Base-by-base conservation (phyloP, 2,888 invertebrate genomes). In the Hemicrepidius hirtus region DNA sequence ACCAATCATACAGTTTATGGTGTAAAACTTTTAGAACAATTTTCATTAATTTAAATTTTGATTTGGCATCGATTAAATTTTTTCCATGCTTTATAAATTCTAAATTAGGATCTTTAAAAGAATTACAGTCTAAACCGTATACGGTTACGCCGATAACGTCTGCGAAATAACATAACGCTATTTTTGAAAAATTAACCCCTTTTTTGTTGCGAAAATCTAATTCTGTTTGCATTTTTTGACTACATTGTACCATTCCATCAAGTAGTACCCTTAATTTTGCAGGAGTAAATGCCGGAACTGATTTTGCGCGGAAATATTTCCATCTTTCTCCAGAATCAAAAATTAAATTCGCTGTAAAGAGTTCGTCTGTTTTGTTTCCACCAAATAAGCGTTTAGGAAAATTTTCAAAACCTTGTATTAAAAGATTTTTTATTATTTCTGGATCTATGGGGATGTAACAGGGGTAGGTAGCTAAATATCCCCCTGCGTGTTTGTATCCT, bases 321-420 rank as follows among this genome's bases (percentile, higher is more conserved):
- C 93, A 93, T 16, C 87, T 84, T 12, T 87, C 83, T 0, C 89
- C 90, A 40, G 85, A 85, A 32, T 88, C 79, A 69, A 87, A 85
- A 76, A 91, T 90, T 0, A 92, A 80, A 79, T 89, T 89, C 0
- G 86, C 88, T 0, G 90, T 87, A 18, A 91, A 73, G 0, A 88
- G 89, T 81, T 91, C 90, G 1, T 87, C 86, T 4, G 87, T 83
- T 41, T 90, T 90, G 60, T 91, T 89, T 16, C 82, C 85, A 77
- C 89, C 89, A 18, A 89, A 83, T 0, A 91, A 91, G 53, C 91
- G 89, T 66, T 91, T 90, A 80, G 88, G 88, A 74, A 92, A 92
- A 79, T 89, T 84, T 6, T 85, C 85, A 74, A 90, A 92, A 76
- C n/a, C n/a, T 91, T 91, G 74, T 87, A 89, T 37, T 88, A 87